Percentiles rank a stretch among this genome's conserved stretches.
These are phyloP conservation scores for Pholis gunnellus DNA, from an alignment of 2,113 vertebrate genomes.

Conservation along the genomic window DNA sequence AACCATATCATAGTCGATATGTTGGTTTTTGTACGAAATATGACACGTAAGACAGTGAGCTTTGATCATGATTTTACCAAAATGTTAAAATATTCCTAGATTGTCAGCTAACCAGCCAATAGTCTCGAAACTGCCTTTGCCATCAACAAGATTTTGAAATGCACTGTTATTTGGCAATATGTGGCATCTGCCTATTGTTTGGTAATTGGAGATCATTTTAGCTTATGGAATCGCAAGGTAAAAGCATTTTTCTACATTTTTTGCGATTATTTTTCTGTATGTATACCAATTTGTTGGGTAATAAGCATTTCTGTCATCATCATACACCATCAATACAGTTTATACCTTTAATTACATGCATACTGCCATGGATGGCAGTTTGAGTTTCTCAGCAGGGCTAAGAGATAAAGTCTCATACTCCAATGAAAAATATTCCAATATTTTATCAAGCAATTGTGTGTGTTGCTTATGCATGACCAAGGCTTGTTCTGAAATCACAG, in stretches of 20 bases:
- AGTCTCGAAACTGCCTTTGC: neutral
- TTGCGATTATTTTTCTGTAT: neutral
- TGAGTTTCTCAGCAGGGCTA: neutral
- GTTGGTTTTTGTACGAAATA: neutral
- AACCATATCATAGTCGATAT: neutral
- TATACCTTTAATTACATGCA: slow-evolving; percentile 31
- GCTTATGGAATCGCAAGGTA: neutral
- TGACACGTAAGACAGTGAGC: neutral
- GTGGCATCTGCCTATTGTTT: neutral
- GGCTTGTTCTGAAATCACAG: slow-evolving; percentile 43
- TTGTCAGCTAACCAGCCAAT: neutral
- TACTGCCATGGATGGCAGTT: slow-evolving; percentile 5
- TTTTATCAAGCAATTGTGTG: slow-evolving; percentile 47
- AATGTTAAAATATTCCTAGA: neutral
- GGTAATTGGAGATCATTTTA: neutral
- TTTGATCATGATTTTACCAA: neutral
- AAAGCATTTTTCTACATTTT: neutral
- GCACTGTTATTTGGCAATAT: neutral
- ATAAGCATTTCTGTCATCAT: slow-evolving; percentile 4
- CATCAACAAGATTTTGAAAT: neutral
- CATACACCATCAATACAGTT: slow-evolving; percentile 4
- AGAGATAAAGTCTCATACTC: slow-evolving; percentile 30
- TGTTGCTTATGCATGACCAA: slow-evolving; percentile 45
- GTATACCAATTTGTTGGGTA: neutral
- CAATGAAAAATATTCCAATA: slow-evolving; percentile 49